Base-by-base conservation (phyloP, 2,888 invertebrate genomes). In the Drosophila demipolita region DNA sequence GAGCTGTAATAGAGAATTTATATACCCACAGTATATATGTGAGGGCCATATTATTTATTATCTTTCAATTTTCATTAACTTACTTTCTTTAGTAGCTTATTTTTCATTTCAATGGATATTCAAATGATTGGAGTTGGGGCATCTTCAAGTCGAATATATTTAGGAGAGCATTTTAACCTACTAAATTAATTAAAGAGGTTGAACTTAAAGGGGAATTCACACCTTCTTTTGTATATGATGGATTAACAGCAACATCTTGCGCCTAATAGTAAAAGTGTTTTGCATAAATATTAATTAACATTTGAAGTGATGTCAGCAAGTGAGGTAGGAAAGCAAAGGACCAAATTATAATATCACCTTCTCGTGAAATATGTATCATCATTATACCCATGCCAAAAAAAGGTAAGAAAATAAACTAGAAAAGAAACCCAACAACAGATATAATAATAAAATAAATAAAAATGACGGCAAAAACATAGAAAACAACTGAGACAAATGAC, bases 231-330 rank as follows among this genome's bases (percentile, higher is more conserved):
- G 26, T 59, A 50, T 59, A 17, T 48, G 38, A 26, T 40, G 26
- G 49, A 66, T 61, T 42, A 48, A 33, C 33, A 49, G 65, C 52
- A 68, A 52, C 48, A 61, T 45, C 61, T 59, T 40, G 12, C n/a
- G 23, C 40, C 32, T 63, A 69, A 66, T 62, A 64, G 63, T 45
- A 48, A 59, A 59, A 63, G 29, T 32, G 67, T 50, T 60, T 26
- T 35, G 52, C 55, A 78, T 78, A 69, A 82, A 82, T 78, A 68
- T 79, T 66, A 82, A 78, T 76, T 73, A 82, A 55, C 55, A 40
- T 42, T 66, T 62, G 48, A 78, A 64, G 68, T 45, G 78, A 69
- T 52, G 61, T 32, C 64, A 45, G 35, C 36, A 50, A 53, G 48
- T 50, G 26, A 20, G 42, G 59, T 20, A 36, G 60, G 32, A 61